Evolutionary conservation across 2,888 invertebrate genomes (phyloP), one percentile per base, ranked within the genome.

Genomic region (Cosmia pyralina): DNA sequence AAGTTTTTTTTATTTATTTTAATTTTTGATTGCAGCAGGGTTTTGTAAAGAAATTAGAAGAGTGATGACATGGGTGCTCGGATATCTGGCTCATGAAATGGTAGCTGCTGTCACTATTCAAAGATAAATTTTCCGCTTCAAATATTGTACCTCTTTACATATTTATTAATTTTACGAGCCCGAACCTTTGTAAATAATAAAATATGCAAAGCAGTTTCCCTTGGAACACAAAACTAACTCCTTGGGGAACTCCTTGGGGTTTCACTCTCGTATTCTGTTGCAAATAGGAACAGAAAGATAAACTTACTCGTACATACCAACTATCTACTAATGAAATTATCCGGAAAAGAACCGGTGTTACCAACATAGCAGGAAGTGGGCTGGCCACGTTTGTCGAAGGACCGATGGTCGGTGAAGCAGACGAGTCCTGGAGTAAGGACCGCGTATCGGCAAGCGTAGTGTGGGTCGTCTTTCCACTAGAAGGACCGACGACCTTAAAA

Each of bases 161-260:
- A 75, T 75, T 66, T 66, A 66, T 66, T 66, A 48, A 58, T 69
- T 69, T 38, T n/a, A 46, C 38, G 53, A 19, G 13, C 38, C 41
- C 41, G 41, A 38, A 62, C 62, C 52, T 50, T 63, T 44, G 34
- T 63, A 58, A 77, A 46, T 67, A 68, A 57, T 65, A 68, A 65
- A 79, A 65, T 34, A 69, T 41, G 68, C 59, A 62, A 72, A 41
- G 22, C 65, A 60, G 69, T 79, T 78, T 73, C 60, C 65, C 34
- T 52, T 55, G 46, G 58, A 55, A 53, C 46, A 48, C 46, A 52
- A 53, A 66, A 78, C 53, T 28, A 55, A 34, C 48, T 34, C 53
- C 22, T 6, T 38, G 38, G 38, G 38, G 38, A 28, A 28, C 38
- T 38, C 38, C 6, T 72, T 67, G 67, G 48, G 44, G 57, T 62